Evolutionary conservation across 2,113 vertebrate species (phyloP).

Genomic region (Takifugu bimaculatus): DNA sequence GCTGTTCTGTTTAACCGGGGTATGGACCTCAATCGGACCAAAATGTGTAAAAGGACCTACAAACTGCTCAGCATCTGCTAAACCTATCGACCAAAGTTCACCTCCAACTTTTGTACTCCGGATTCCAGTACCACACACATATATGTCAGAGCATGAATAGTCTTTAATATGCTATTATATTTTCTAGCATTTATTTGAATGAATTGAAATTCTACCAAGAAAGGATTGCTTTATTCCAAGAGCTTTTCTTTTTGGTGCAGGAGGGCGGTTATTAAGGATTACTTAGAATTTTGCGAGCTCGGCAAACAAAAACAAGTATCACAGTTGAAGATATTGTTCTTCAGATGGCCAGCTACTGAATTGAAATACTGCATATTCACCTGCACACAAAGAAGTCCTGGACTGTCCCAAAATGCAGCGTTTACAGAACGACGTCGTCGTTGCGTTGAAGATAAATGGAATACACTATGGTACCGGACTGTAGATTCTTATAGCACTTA

Average conservation of each 20-base stretch:
- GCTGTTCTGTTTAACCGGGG: conserved; percentile 43
- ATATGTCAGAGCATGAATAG: conserved; percentile 55
- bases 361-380: conserved; percentile 17
- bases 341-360: conserved; percentile 34
- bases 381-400: not conserved
- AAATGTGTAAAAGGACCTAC: conserved; percentile 34
- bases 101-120: conserved; percentile 60
- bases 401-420: conserved; percentile 33
- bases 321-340: not conserved
- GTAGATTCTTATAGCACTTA: conserved; percentile 50
- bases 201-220: conserved; percentile 29
- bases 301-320: conserved; percentile 2
- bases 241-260: not conserved
- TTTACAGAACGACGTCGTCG: conserved; percentile 35
- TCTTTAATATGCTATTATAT: conserved; percentile 49
- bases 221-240: conserved; percentile 29
- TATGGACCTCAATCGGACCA: conserved; percentile 43
- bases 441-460: conserved; percentile 36
- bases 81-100: conserved; percentile 45
- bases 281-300: conserved; percentile 18
- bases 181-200: conserved; percentile 51
- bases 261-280: conserved; percentile 38
- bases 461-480: conserved; percentile 13
- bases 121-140: conserved; percentile 42
- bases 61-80: conserved; percentile 36